Conservation (phyloP, 2,113 vertebrate species). For the Nestor notabilis region DNA sequence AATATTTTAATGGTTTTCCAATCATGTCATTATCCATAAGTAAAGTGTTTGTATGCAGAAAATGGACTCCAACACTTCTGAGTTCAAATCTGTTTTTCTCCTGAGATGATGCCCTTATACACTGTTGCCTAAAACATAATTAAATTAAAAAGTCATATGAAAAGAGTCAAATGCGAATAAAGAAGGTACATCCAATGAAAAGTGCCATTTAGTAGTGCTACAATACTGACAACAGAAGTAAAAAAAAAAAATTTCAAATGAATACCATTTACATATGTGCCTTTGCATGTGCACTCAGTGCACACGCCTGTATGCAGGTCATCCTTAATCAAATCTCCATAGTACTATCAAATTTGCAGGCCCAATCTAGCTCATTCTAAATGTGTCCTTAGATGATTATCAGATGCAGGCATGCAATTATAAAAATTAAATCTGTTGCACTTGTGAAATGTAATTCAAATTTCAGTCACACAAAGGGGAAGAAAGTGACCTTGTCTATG, state of each 20-base stretch:
- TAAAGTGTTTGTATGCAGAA: neutral
- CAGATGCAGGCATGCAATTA: neutral
- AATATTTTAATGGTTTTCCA: neutral
- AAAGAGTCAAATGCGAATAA: neutral
- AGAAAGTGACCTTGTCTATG: neutral
- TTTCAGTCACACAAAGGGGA: neutral
- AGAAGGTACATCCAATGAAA: neutral
- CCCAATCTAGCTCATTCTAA: neutral
- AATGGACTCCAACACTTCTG: neutral
- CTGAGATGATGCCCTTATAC: neutral
- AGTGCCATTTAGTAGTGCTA: neutral
- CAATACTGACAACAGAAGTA: neutral
- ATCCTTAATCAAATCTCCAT: neutral
- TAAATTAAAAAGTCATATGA: neutral
- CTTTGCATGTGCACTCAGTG: neutral
- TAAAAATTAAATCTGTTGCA: neutral
- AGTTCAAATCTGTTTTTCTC: neutral
- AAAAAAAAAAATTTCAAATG: neutral
- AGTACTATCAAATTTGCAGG: neutral
- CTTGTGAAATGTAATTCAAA: neutral
- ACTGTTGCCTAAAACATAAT: neutral
- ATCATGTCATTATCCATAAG: neutral
- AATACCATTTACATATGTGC: neutral
- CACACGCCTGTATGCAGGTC: fast-evolving
- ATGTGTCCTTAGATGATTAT: neutral